Evolutionary conservation across 92 coral and sea anemone species (phyloP).

Genomic region (Porites evermanni): DNA sequence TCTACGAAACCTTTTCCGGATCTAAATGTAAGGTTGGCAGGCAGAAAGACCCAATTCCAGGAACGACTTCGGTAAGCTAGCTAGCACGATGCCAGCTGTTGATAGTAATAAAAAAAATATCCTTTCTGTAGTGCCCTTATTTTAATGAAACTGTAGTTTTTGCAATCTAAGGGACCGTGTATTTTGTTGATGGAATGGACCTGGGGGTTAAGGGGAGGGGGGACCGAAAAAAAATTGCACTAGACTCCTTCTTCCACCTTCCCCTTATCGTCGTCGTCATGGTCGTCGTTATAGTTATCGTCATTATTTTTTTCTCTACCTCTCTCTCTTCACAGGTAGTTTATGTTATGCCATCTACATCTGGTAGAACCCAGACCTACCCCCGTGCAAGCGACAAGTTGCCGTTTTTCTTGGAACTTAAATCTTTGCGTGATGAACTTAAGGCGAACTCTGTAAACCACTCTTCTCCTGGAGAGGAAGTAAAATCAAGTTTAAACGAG

Average conservation of each 20-base stretch:
- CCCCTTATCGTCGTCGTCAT: too few species aligned
- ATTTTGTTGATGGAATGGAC: too few species aligned
- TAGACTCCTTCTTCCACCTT: too few species aligned
- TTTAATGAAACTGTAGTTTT: too few species aligned
- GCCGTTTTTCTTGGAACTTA: conserved; percentile 84
- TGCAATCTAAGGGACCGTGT: too few species aligned
- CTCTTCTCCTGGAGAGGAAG: not conserved
- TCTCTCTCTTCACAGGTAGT: conserved; percentile 31
- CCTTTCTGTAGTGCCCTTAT: too few species aligned
- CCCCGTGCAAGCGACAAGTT: conserved; percentile 94
- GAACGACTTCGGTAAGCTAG: conserved; percentile 75
- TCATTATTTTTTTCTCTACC: not conserved
- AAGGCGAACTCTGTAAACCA: not conserved
- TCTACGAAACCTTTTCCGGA: conserved; percentile 90
- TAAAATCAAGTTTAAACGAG: not conserved
- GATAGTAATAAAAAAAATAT: too few species aligned
- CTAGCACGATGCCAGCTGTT: not conserved
- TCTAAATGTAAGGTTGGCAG: conserved; percentile 87
- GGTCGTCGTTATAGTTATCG: not conserved
- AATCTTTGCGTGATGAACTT: conserved; percentile 73
- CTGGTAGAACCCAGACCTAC: conserved; percentile 94
- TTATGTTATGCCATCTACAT: conserved; percentile 97
- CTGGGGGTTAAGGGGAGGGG: too few species aligned
- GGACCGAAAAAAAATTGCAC: too few species aligned
- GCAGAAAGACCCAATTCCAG: conserved; percentile 77